A percentile compares a stretch with the other conserved stretches of the same genome.
phyloP scores from a whole-genome alignment of 35 echinoderm and acorn worm genomes.

The Chiridota heheva region DNA sequence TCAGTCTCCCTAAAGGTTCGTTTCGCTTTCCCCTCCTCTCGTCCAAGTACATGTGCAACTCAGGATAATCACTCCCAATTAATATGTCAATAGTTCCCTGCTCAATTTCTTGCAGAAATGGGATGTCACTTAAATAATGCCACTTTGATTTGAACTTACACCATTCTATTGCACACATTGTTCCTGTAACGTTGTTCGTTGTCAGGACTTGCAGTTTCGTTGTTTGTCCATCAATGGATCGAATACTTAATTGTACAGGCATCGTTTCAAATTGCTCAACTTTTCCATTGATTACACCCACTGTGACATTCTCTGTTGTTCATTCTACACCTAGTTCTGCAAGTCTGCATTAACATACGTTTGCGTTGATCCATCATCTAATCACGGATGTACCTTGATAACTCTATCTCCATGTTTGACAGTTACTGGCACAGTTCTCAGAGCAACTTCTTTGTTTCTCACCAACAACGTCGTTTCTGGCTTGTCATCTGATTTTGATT shows the following conservation, averaged over 20 bases:
- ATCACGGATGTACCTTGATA: conserved; percentile 33
- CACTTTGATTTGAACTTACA: conserved; percentile 24
- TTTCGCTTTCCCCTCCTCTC: conserved; percentile 19
- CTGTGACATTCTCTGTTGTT: background rate
- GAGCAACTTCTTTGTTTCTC: background rate
- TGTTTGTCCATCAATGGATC: conserved; percentile 27
- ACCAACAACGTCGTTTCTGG: conserved; percentile 1
- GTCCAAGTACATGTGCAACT: background rate
- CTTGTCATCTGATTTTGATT: background rate
- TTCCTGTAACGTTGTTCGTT: conserved; percentile 39
- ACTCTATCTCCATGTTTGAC: conserved; percentile 10
- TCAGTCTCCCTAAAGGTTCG: conserved; percentile 29
- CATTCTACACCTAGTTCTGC: conserved; percentile 7
- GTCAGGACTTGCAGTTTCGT: conserved; percentile 17
- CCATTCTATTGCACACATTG: conserved; percentile 25
- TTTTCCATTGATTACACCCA: conserved; percentile 23
- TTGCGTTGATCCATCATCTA: conserved; percentile 27
- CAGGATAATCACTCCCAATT: conserved; percentile 9
- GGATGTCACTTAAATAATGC: conserved; percentile 24
- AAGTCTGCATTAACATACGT: conserved; percentile 22
- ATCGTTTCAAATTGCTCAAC: conserved; percentile 28
- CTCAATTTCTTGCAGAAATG: conserved; percentile 1
- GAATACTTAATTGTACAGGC: conserved; percentile 30
- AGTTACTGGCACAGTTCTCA: conserved; percentile 22
- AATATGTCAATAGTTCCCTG: background rate